These are phyloP conservation scores for Dasypogon diadema DNA, from an alignment of 2,888 invertebrate genomes.

Conservation along the genomic window DNA sequence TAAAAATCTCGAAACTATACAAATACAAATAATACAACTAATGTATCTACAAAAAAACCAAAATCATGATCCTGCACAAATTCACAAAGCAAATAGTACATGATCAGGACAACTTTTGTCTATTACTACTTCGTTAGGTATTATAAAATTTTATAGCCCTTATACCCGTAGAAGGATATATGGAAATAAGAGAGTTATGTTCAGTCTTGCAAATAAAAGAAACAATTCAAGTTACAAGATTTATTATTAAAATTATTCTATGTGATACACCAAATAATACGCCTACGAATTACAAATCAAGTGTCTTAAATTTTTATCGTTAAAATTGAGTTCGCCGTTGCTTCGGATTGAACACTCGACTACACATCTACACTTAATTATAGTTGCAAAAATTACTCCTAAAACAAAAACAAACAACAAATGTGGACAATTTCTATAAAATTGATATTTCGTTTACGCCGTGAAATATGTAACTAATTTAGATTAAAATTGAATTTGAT, in stretches of 20 bases:
- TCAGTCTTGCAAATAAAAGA: not conserved
- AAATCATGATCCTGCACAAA: constrained; percentile 1
- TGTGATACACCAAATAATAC: constrained; percentile 54
- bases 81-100: constrained; percentile 8
- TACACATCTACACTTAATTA: constrained; percentile 29
- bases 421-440: not conserved
- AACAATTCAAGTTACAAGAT: constrained; percentile 53
- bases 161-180: not conserved
- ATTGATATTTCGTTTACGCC: too few species aligned
- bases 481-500: too few species aligned
- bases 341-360: not conserved
- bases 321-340: constrained; percentile 44
- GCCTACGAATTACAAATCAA: constrained; percentile 45
- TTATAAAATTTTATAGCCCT: not conserved
- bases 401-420: not conserved
- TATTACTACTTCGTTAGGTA: constrained; percentile 59
- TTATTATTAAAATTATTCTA: constrained; percentile 56
- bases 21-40: not conserved
- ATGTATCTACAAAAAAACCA: not conserved
- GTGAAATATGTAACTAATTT: too few species aligned
- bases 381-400: constrained; percentile 1
- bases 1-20: constrained; percentile 16
- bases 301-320: constrained; percentile 42
- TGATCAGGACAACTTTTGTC: constrained; percentile 53
- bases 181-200: not conserved